Evolutionary conservation across 2,888 invertebrate genomes (phyloP), one percentile per base, ranked within the genome.

Genomic region (Stomorhina lunata): DNA sequence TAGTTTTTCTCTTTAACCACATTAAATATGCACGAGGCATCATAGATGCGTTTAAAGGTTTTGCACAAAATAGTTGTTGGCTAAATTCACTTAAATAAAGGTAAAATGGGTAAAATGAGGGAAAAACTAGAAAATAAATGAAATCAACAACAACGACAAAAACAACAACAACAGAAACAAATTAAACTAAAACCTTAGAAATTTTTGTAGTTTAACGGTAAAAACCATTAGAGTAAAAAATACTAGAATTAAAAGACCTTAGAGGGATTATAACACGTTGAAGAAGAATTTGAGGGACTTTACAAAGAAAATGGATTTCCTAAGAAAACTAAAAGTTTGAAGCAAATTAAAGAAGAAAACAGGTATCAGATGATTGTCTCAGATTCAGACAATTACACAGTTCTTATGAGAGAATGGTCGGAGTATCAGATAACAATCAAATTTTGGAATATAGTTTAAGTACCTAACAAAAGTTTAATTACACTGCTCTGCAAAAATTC

Each of bases 21-120:
- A 53, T 27, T 50, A 50, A 37, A 72, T 37, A 50, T 48, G 72
- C 72, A 50, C n/a, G 37, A 34, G 37, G 27, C 72, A 61, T n/a
- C n/a, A n/a, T 20, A 72, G 4, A 48, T 72, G 73, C 43, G 25
- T 63, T 71, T n/a, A n/a, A 73, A 15, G 53, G 53, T 53, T 65
- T 22, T 15, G 25, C 22, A 43, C 32, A 55, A 55, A 27, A 17
- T 7, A 43, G 43, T 12, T 55, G 15, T 75, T 57, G 45, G 55
- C 3, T 25, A 75, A 65, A 43, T 34, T 34, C 75, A 45, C 45
- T 65, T 55, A 25, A 5, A n/a, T n/a, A n/a, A n/a, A n/a, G n/a
- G n/a, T n/a, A n/a, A n/a, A n/a, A 17, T 53, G 15, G 5, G 9
- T 20, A 20, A 29, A 61, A 22, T 48, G 25, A 17, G 29, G 34